Evolutionary conservation across 64 coral and sea anemone genomes (phyloP).

Genomic region (Stichodactyla mertensii): DNA sequence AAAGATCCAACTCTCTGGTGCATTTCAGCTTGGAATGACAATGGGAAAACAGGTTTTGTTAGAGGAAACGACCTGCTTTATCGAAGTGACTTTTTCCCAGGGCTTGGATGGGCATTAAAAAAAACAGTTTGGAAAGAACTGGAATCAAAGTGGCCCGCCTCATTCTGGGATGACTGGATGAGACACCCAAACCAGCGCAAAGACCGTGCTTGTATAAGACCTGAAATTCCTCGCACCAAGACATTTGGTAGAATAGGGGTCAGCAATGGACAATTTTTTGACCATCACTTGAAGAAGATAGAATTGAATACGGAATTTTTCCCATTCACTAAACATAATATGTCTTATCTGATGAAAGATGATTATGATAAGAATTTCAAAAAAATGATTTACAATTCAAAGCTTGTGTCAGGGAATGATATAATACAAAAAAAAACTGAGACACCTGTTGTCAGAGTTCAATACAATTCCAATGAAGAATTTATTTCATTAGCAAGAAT

Average conservation of each 20-base stretch:
- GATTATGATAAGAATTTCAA: slow-evolving; percentile 62
- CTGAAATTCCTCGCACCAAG: slow-evolving; percentile 74
- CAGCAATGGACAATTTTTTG: slow-evolving; percentile 71
- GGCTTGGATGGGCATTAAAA: slow-evolving; percentile 82
- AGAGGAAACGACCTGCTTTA: slow-evolving; percentile 64
- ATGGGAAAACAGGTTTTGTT: slow-evolving; percentile 60
- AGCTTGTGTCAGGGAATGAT: slow-evolving; percentile 26
- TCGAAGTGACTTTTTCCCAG: slow-evolving; percentile 87
- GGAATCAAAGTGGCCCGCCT: slow-evolving; percentile 59
- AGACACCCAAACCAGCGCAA: slow-evolving; percentile 65
- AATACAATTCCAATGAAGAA: slow-evolving; percentile 47
- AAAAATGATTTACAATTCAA: slow-evolving; percentile 44
- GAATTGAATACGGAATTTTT: slow-evolving; percentile 60
- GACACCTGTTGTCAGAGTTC: slow-evolving; percentile 28
- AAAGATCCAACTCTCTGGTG: slow-evolving; percentile 84
- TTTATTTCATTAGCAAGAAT: slow-evolving; percentile 55
- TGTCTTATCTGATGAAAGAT: slow-evolving; percentile 68
- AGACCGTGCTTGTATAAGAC: slow-evolving; percentile 69
- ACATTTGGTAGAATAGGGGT: slow-evolving; percentile 75
- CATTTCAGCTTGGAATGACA: slow-evolving; percentile 88
- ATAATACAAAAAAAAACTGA: slow-evolving; percentile 39
- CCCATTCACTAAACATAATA: slow-evolving; percentile 56
- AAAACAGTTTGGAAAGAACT: slow-evolving; percentile 70
- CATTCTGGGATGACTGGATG: slow-evolving; percentile 96
- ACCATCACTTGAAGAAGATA: slow-evolving; percentile 66